Conservation (phyloP, 1,140 invertebrate species). For the Proales similis region DNA sequence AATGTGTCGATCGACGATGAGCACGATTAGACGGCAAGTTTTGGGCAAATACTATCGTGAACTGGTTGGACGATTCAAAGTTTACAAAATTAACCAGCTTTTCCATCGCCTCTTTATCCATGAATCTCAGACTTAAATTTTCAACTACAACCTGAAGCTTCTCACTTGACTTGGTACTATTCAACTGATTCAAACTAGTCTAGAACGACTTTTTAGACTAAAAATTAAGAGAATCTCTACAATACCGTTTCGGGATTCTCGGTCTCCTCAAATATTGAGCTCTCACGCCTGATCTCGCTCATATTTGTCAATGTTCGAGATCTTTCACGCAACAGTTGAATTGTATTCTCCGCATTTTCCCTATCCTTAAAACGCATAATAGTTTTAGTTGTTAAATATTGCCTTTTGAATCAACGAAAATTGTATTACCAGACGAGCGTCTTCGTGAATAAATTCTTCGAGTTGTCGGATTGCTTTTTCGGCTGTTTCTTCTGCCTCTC, state of each 20-base stretch:
- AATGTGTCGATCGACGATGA: constrained; percentile 10
- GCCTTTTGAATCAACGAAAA: too few relatives aligned
- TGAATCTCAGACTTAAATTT: constrained; percentile 21
- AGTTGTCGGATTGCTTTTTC: too few relatives aligned
- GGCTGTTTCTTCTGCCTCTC: too few relatives aligned
- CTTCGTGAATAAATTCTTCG: constrained; percentile 27
- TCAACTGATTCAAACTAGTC: not conserved
- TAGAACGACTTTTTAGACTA: not conserved
- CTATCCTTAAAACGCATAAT: too few relatives aligned
- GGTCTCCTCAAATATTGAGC: not conserved
- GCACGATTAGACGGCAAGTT: not conserved
- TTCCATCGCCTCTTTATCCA: constrained; percentile 17
- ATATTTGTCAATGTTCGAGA: constrained; percentile 20
- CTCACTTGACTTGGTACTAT: constrained; percentile 3
- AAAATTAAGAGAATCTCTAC: not conserved
- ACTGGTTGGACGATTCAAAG: constrained; percentile 36
- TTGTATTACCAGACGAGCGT: constrained; percentile 20
- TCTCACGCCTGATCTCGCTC: constrained; percentile 13
- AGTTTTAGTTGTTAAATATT: too few relatives aligned
- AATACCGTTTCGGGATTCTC: not conserved
- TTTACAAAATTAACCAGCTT: constrained; percentile 32
- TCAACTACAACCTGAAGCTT: constrained; percentile 32
- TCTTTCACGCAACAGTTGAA: constrained; percentile 27
- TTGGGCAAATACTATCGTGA: constrained; percentile 20
- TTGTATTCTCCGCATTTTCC: constrained; percentile 35